Evolutionary conservation across 2,888 invertebrate genomes (phyloP), one percentile per base, ranked within the genome.

Genomic region (Drosophila demipolita): DNA sequence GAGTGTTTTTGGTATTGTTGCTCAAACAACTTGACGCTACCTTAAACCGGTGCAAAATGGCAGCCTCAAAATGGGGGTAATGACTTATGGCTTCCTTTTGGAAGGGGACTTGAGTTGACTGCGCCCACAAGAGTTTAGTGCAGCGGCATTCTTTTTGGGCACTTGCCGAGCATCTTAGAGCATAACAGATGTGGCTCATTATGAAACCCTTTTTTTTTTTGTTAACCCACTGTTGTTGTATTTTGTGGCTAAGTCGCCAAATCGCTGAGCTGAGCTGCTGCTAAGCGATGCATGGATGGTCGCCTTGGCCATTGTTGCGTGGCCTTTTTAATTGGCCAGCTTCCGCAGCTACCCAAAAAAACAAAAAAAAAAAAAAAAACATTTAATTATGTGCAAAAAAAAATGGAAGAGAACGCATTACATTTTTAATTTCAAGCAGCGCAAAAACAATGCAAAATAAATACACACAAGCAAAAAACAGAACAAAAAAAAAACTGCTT

Each of bases 281-380:
- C 74, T 85, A 81, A 82, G 87, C 73, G 55, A 85, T 85, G 85
- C 85, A 80, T 89, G 82, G 74, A 6, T 53, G 81, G 52, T 64
- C 73, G 80, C 45, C 74, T 73, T 80, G 68, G 74, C 88, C 83
- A 86, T 86, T 86, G 90, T 86, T 87, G 90, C 90, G 86, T 86
- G 80, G 75, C 75, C 80, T 60, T 86, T 86, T 86, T 86, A 86
- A 86, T 86, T 89, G 85, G 90, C 85, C 88, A 68, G 75, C 69
- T 62, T 59, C 61, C 26, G 55, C 55, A 29, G 66, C 79, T 57
- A 48, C 63, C 75, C 54, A 74, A 77, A 83, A 72, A 66, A 72
- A 48, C 55, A 77, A 77, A 80, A 69, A 67, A 66, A 72, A 48
- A 58, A 77, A 77, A 80, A 69, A 67, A 52, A 79, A 64, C 89